Percentiles rank a stretch among this genome's conserved stretches.
phyloP scores from a whole-genome alignment of 2,888 invertebrate species.

The Dermolepida albohirtum region DNA sequence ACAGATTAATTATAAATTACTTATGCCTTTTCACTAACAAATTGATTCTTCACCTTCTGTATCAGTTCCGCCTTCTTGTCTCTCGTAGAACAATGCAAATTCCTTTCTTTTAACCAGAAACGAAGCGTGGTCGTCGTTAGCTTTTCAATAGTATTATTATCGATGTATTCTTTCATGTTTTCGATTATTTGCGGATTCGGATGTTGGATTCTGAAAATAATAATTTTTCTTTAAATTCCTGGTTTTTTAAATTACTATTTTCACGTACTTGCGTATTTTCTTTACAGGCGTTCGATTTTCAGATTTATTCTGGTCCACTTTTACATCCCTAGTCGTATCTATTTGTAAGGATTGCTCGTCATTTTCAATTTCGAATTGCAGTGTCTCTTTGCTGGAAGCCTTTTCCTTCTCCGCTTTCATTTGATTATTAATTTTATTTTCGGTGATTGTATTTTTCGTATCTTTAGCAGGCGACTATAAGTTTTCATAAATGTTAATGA shows the following conservation, averaged over 20 bases:
- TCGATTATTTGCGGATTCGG: slow-evolving; percentile 48
- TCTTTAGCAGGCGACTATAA: slow-evolving; percentile 33
- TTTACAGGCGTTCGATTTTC: slow-evolving; percentile 22
- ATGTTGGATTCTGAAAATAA: slow-evolving; percentile 41
- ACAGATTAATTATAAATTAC: slow-evolving; percentile 27
- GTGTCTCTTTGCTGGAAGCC: slow-evolving; percentile 21
- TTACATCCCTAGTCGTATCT: slow-evolving; percentile 37
- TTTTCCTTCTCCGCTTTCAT: slow-evolving; percentile 30
- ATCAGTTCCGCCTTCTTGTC: slow-evolving; percentile 51
- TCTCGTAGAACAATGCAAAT: slow-evolving; percentile 49
- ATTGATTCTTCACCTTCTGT: slow-evolving; percentile 49
- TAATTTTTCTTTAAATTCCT: too few relatives aligned
- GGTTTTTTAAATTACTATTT: slow-evolving; percentile 17
- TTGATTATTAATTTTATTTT: slow-evolving; percentile 27
- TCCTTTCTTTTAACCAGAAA: slow-evolving; percentile 50
- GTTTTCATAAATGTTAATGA: background rate
- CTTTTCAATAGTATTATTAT: slow-evolving; percentile 49
- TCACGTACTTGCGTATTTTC: slow-evolving; percentile 28
- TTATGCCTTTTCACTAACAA: slow-evolving; percentile 32
- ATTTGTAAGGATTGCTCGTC: slow-evolving; percentile 46
- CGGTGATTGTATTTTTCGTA: background rate
- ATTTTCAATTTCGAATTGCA: slow-evolving; percentile 41
- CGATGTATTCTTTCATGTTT: slow-evolving; percentile 51
- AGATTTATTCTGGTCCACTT: slow-evolving; percentile 24
- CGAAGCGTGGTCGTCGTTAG: slow-evolving; percentile 49